Conservation (phyloP, 1,140 invertebrate genomes). For the Euschistus heros region DNA sequence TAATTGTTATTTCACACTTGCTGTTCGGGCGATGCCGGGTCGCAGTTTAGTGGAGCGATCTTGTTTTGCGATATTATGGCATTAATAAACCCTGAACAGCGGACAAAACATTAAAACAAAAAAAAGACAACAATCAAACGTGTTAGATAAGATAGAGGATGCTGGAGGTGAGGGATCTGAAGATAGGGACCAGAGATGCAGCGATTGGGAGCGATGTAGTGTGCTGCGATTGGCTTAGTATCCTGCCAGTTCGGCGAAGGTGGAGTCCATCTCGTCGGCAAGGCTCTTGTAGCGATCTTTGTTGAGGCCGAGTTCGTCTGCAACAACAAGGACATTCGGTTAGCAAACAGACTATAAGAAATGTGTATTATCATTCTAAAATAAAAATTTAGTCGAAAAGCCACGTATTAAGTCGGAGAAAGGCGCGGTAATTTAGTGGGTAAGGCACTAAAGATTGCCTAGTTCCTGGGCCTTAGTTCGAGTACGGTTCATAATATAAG, state of each 20-base stretch:
- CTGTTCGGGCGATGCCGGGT: neutral
- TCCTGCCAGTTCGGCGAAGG: constrained; percentile 79
- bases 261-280: constrained; percentile 96
- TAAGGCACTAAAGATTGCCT: no score
- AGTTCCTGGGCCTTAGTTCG: no score
- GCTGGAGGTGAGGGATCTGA: neutral
- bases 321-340: constrained; percentile 30
- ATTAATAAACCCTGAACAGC: neutral
- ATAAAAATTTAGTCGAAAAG: no score
- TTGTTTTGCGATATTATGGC: neutral
- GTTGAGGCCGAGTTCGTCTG: constrained; percentile 87
- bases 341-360: no score
- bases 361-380: no score
- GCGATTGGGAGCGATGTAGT: constrained; percentile 5
- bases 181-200: neutral
- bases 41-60: constrained; percentile 6
- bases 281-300: constrained; percentile 94
- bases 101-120: no score
- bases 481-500: no score
- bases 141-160: no score
- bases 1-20: neutral
- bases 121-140: no score
- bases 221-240: constrained; percentile 46
- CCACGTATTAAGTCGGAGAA: no score
- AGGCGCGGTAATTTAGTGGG: no score